Conservation (phyloP, 92 coral and sea anemone species). For the Porites divaricata region DNA sequence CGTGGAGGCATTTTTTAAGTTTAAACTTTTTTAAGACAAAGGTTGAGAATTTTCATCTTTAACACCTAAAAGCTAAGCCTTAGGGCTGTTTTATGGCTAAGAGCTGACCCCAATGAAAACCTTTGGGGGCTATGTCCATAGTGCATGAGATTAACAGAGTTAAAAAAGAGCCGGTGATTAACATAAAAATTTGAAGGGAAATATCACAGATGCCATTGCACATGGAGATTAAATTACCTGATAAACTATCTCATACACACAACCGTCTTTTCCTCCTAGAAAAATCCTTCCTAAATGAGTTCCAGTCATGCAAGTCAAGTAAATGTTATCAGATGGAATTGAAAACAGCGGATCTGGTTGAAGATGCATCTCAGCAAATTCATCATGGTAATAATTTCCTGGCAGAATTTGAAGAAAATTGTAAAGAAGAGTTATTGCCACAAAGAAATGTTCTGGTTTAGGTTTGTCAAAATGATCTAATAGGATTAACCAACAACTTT, state of each 20-base stretch:
- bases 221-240: slow-evolving; percentile 62
- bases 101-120: too few species aligned
- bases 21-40: too few species aligned
- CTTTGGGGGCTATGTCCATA: too few species aligned
- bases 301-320: slow-evolving; percentile 89
- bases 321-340: slow-evolving; percentile 92
- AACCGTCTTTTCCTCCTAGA: slow-evolving; percentile 94
- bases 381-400: slow-evolving; percentile 55
- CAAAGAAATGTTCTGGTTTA: too few species aligned
- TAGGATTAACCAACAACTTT: too few species aligned
- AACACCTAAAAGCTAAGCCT: too few species aligned
- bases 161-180: too few species aligned
- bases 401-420: background rate
- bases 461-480: too few species aligned
- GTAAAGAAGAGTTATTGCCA: background rate
- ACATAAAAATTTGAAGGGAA: background rate
- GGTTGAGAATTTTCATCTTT: too few species aligned
- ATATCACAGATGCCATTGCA: background rate
- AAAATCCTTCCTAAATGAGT: slow-evolving; percentile 87
- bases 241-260: slow-evolving; percentile 93
- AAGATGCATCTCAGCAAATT: slow-evolving; percentile 83
- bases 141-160: background rate
- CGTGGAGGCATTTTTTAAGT: too few species aligned
- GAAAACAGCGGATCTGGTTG: slow-evolving; percentile 96
- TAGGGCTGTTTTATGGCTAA: too few species aligned